Evolutionary conservation across 2,113 vertebrate genomes (phyloP).

Genomic region (Callithrix jacchus): DNA sequence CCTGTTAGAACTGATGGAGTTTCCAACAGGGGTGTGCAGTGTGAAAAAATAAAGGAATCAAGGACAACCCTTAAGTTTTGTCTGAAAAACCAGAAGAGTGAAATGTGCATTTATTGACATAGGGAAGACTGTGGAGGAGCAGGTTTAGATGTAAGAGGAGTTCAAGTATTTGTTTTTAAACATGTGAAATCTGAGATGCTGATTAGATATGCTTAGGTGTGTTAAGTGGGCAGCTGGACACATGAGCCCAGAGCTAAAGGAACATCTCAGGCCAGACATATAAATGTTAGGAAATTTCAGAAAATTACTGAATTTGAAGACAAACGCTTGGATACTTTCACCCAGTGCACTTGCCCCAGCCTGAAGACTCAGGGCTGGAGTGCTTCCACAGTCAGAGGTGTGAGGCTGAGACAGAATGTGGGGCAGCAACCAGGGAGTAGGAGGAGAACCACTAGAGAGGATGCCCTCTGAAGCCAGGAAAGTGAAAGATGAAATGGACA

Average conservation of each 20-base stretch:
- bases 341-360: rapidly evolving
- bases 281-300: background rate
- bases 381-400: background rate
- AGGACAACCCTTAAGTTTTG: background rate
- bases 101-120: background rate
- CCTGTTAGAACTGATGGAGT: background rate
- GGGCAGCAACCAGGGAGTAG: background rate
- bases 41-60: background rate
- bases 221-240: background rate
- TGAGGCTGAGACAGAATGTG: background rate
- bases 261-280: background rate
- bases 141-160: background rate
- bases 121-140: background rate
- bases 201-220: background rate
- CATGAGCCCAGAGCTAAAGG: background rate
- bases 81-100: background rate
- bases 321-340: background rate
- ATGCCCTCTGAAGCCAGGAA: background rate
- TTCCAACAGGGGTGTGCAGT: background rate
- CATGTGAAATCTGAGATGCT: background rate
- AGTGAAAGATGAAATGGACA: background rate
- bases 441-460: rapidly evolving
- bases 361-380: background rate
- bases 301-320: background rate
- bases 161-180: background rate